Conservation (phyloP, 2,113 vertebrate species). For the Hypocryptadius cinnamomeus region DNA sequence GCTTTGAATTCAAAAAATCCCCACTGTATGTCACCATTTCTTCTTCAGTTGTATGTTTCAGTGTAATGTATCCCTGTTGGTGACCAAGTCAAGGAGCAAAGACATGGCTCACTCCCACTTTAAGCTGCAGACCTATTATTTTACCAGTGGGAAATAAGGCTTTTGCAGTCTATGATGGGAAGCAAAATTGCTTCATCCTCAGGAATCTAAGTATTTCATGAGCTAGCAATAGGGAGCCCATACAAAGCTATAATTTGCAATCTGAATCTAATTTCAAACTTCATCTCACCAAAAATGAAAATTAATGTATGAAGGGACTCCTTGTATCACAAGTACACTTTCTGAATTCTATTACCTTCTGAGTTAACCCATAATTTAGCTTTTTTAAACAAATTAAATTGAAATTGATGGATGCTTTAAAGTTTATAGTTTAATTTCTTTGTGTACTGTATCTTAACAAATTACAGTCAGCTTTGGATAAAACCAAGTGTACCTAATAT, state of each 20-base stretch:
- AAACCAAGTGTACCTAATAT: background rate
- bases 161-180: slow-evolving; percentile 63
- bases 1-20: background rate
- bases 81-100: slow-evolving; percentile 67
- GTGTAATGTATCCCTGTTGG: slow-evolving; percentile 16
- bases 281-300: slow-evolving; percentile 70
- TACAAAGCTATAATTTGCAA: slow-evolving; percentile 74
- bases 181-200: slow-evolving; percentile 70
- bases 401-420: slow-evolving; percentile 46
- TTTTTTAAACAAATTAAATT: slow-evolving; percentile 59
- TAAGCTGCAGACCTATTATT: slow-evolving; percentile 47
- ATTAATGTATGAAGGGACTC: slow-evolving; percentile 67
- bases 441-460: slow-evolving; percentile 33
- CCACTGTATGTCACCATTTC: background rate
- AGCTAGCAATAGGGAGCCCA: slow-evolving; percentile 61
- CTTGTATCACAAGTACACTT: slow-evolving; percentile 18
- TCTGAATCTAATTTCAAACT: slow-evolving; percentile 75
- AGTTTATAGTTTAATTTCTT: slow-evolving; percentile 32
- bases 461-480: background rate
- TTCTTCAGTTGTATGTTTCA: slow-evolving; percentile 11
- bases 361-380: slow-evolving; percentile 43
- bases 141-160: slow-evolving; percentile 68
- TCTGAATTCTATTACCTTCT: slow-evolving; percentile 43
- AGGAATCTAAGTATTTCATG: slow-evolving; percentile 65
- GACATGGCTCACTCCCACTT: slow-evolving; percentile 7